Percentiles rank a stretch among this genome's conserved stretches.
Conservation (phyloP, 2,113 vertebrate genomes). For the Thalassoma bifasciatum region DNA sequence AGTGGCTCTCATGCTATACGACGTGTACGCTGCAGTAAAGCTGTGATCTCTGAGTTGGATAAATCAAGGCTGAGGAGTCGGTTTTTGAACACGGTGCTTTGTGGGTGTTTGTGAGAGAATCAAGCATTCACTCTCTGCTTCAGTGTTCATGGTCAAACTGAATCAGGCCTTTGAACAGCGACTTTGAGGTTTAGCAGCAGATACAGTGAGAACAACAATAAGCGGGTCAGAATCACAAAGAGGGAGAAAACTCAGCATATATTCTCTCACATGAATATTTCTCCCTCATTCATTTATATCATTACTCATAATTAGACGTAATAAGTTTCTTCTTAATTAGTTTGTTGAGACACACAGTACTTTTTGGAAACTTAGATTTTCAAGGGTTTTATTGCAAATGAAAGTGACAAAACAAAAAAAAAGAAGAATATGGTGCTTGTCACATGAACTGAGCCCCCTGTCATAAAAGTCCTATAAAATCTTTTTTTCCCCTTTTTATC, state of each 20-base stretch:
- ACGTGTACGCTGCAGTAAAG: neutral
- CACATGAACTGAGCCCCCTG: no score
- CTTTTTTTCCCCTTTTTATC: no score
- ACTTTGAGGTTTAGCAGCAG: slow-evolving; percentile 7
- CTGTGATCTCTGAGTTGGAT: neutral
- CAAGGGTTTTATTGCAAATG: no score
- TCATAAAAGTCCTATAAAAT: no score
- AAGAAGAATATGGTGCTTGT: no score
- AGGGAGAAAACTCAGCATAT: neutral
- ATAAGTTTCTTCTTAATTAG: neutral
- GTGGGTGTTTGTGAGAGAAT: slow-evolving; percentile 26
- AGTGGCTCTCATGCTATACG: neutral
- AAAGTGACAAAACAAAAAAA: no score
- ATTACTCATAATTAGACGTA: slow-evolving; percentile 5
- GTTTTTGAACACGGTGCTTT: slow-evolving; percentile 3
- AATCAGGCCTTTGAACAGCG: slow-evolving; percentile 14
- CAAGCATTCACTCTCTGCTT: slow-evolving; percentile 7
- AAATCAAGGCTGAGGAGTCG: slow-evolving; percentile 14
- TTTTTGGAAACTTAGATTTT: no score
- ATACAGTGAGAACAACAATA: slow-evolving; percentile 2
- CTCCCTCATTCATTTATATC: slow-evolving; percentile 25
- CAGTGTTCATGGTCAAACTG: slow-evolving; percentile 46
- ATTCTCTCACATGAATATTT: slow-evolving; percentile 33
- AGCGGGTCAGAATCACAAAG: slow-evolving; percentile 10
- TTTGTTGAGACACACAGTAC: neutral